A percentile compares a stretch with the other conserved stretches of the same genome.
Evolutionary conservation across 37 sponge, comb jelly and placozoan species (phyloP).

Genomic region (Hexactinellida sp.): DNA sequence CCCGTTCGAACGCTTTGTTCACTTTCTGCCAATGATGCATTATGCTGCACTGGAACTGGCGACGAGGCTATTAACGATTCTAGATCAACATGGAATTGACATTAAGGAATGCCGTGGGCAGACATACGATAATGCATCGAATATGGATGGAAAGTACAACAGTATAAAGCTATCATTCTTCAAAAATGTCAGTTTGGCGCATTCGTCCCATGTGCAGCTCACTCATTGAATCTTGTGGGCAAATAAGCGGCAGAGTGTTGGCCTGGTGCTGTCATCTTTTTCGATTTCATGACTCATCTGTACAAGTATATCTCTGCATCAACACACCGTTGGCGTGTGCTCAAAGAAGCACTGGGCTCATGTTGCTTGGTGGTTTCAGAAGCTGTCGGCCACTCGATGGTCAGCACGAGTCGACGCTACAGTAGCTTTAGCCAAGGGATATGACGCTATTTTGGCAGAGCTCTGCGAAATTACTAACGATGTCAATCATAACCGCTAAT

Average conservation of each 20-base stretch:
- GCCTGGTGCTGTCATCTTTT: constrained; percentile 17
- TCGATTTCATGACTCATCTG: constrained; percentile 15
- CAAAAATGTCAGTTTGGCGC: constrained; percentile 12
- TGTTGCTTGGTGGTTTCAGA: background rate
- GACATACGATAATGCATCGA: constrained; percentile 24
- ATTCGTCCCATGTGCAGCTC: constrained; percentile 24
- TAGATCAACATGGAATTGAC: constrained; percentile 18
- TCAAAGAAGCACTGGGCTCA: constrained; percentile 6
- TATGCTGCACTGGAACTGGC: constrained; percentile 19
- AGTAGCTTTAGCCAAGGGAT: constrained; percentile 21
- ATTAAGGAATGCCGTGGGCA: constrained; percentile 16
- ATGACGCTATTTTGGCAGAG: constrained; percentile 12
- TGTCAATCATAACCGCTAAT: constrained; percentile 17
- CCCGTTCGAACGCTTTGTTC: constrained; percentile 22
- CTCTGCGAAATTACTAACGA: constrained; percentile 16
- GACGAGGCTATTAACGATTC: constrained; percentile 15
- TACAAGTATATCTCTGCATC: constrained; percentile 26
- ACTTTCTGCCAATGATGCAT: constrained; percentile 6
- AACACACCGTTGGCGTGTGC: constrained; percentile 23
- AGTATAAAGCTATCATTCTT: constrained; percentile 16
- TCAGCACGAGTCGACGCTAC: constrained; percentile 22
- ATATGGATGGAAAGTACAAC: background rate
- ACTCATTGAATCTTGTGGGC: constrained; percentile 24
- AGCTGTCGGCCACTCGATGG: constrained; percentile 19
- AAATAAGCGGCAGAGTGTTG: constrained; percentile 21